Evolutionary conservation across 2,888 invertebrate species (phyloP).

Genomic region (Didymodactylos carnosus): DNA sequence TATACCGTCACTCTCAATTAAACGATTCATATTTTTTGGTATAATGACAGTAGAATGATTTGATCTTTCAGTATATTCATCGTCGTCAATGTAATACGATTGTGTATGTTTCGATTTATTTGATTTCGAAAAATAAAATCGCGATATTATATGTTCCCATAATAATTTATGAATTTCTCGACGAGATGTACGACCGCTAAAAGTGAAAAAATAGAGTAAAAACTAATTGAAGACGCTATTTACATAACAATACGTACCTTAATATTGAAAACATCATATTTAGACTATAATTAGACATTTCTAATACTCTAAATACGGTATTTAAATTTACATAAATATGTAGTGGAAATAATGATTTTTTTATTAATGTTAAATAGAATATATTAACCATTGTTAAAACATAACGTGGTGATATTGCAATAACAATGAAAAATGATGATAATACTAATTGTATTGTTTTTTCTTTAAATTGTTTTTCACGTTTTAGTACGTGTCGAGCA

Average conservation of each 20-base stretch:
- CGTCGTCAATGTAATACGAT: background rate
- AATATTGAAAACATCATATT: background rate
- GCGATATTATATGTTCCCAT: background rate
- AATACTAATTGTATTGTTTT: conserved; percentile 3
- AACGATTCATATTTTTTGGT: too few species aligned
- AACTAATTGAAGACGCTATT: background rate
- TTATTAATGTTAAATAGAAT: background rate
- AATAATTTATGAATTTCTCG: background rate
- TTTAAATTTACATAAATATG: background rate
- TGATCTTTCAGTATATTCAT: background rate
- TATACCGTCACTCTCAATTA: too few species aligned
- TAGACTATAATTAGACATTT: background rate
- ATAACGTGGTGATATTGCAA: conserved; percentile 10
- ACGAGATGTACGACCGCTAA: background rate
- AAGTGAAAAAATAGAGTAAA: background rate
- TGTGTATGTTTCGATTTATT: background rate
- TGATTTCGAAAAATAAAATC: too few species aligned
- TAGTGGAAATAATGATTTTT: background rate
- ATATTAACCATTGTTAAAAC: background rate
- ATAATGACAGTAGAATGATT: too few species aligned
- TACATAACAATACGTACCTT: background rate
- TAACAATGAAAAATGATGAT: conserved; percentile 10
- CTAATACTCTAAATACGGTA: background rate
- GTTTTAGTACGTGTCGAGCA: background rate
- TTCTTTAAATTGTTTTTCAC: conserved; percentile 13